Base-by-base conservation (phyloP, 2,888 invertebrate species). In the Acanthococcus lagerstroemiae region DNA sequence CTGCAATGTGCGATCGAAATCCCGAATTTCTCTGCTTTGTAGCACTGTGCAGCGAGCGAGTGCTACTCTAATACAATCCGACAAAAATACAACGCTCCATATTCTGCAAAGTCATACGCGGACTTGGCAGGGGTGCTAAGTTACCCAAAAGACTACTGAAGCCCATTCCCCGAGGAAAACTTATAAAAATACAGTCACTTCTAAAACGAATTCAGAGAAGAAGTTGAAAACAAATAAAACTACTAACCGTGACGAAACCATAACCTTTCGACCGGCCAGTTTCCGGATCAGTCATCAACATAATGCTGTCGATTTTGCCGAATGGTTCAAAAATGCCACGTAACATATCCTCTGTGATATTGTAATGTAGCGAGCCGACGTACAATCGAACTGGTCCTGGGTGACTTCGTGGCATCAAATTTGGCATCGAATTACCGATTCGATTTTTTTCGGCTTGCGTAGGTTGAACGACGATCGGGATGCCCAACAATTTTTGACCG, bases 341-440 rank as follows among this genome's bases (percentile, higher is more conserved):
- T 66, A 99, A 80, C 99, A 99, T 99, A 70, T 97, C 97, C 79
- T 99, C 97, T 6, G 94, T 95, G 71, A 99, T 97, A 77, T 97
- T 96, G 75, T 95, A 96, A 78, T 99, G 97, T 66, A 99, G 79
- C 19, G 96, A 96, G 27, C 97, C 97, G 65, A 99, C 95, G 78
- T 97, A 97, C 7, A 99, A 80, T 73, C 95, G 84, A 85, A 97
- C 95, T 1, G 97, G 97, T 19, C 97, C 96, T 56, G 87, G 87
- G 77, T 88, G 88, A 65, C 88, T 87, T 76, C 91, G 90, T 67
- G 91, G 90, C 78, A 89, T 86, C 73, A 90, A 80, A 74, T 88
- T 86, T 67, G 90, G 88, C 79, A 90, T 83, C 1, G 89, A 84
- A 76, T 88, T 90, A 56, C 90, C 90, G 76, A 91, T 86, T 77